Evolutionary conservation across 2,113 vertebrate genomes (phyloP).

Genomic region (Trichechus manatus): DNA sequence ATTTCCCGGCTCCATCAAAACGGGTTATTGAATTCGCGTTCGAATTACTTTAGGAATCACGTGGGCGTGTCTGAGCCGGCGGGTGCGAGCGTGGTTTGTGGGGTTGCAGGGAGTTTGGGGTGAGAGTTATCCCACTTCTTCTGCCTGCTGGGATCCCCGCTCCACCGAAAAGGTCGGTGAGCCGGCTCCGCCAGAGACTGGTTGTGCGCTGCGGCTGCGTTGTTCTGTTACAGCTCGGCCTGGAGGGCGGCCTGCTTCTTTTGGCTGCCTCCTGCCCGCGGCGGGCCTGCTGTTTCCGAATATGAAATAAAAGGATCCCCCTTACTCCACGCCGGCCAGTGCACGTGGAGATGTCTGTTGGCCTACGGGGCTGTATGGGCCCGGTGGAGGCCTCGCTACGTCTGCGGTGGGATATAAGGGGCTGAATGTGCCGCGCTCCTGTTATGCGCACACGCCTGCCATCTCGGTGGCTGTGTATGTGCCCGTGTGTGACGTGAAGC

Average conservation of each 20-base stretch:
- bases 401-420: rapidly evolving
- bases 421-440: background rate
- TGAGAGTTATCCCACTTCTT: background rate
- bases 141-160: background rate
- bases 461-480: background rate
- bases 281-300: background rate
- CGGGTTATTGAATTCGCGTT: background rate
- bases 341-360: background rate
- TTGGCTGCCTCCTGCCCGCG: rapidly evolving
- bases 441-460: rapidly evolving
- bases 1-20: background rate
- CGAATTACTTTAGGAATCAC: background rate
- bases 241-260: background rate
- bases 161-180: background rate
- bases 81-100: background rate
- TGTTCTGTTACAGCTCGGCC: rapidly evolving
- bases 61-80: too few relatives aligned
- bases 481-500: rapidly evolving
- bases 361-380: rapidly evolving
- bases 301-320: constrained; percentile 52
- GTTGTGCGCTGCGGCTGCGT: background rate
- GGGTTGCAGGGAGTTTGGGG: background rate
- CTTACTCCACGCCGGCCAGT: background rate
- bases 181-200: background rate
- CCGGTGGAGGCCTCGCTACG: background rate